Conservation (phyloP, 2,888 invertebrate genomes). For the Tolmerus cingulatus region DNA sequence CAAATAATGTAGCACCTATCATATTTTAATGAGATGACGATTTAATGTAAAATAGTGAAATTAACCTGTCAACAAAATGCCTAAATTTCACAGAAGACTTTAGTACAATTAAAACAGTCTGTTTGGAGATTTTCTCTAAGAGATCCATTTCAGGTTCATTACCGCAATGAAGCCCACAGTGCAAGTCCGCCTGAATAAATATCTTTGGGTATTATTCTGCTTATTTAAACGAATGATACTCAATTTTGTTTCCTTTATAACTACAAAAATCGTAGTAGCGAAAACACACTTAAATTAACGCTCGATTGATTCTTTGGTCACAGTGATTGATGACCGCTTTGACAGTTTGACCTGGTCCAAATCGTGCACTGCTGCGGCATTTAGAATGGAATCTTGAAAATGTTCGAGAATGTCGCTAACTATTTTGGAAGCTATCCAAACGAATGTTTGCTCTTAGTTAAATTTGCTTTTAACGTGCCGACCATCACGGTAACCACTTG, state of each 20-base stretch:
- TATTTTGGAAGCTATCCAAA: neutral
- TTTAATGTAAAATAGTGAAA: neutral
- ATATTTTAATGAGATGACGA: neutral
- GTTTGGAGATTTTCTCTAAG: neutral
- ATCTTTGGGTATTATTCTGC: neutral
- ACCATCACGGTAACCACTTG: neutral
- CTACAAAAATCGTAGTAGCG: neutral
- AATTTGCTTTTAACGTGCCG: neutral
- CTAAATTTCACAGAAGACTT: neutral
- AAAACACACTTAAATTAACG: neutral
- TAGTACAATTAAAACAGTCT: neutral
- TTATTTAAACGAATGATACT: neutral
- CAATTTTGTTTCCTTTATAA: neutral
- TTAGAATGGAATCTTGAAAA: neutral
- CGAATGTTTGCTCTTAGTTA: neutral
- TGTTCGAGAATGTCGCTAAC: neutral
- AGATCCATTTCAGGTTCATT: neutral
- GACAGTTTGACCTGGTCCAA: slow-evolving; percentile 3
- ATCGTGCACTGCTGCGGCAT: neutral
- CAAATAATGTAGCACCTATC: neutral
- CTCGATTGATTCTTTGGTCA: neutral
- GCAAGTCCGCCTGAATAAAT: neutral
- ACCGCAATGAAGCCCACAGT: neutral
- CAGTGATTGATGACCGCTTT: neutral
- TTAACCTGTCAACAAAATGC: neutral